phyloP scores from a whole-genome alignment of 2,888 invertebrate species.

The Drosophila leonis region DNA sequence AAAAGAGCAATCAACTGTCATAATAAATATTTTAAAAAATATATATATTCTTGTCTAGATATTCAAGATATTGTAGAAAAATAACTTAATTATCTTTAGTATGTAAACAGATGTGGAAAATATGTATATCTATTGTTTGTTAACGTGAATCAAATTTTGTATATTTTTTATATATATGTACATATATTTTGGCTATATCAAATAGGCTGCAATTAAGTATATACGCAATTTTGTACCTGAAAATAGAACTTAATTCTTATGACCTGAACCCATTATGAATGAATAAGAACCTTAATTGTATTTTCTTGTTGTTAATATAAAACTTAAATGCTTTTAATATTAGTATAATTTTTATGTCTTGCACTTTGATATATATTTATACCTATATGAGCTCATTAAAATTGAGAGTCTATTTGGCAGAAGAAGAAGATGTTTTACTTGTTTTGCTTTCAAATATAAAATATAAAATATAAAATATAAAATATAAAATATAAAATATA shows the following conservation, averaged over 20 bases:
- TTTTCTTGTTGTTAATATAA: background rate
- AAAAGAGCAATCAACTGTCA: background rate
- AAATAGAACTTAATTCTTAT: background rate
- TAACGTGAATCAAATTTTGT: background rate
- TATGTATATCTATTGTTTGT: background rate
- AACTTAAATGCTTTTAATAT: background rate
- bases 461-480: background rate
- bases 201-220: background rate
- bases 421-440: background rate
- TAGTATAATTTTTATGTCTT: background rate
- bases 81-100: background rate
- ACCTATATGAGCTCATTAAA: background rate
- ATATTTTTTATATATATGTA: too few species aligned
- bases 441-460: background rate
- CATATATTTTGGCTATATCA: too few species aligned
- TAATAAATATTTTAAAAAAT: background rate
- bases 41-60: too few species aligned
- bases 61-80: background rate
- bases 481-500: background rate
- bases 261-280: constrained; percentile 1
- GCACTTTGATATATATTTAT: background rate
- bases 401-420: background rate
- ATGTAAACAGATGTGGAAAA: background rate
- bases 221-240: background rate
- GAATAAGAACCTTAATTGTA: background rate